Evolutionary conservation across 2,888 invertebrate genomes (phyloP).

Genomic region (Chymomyza fuscimana): DNA sequence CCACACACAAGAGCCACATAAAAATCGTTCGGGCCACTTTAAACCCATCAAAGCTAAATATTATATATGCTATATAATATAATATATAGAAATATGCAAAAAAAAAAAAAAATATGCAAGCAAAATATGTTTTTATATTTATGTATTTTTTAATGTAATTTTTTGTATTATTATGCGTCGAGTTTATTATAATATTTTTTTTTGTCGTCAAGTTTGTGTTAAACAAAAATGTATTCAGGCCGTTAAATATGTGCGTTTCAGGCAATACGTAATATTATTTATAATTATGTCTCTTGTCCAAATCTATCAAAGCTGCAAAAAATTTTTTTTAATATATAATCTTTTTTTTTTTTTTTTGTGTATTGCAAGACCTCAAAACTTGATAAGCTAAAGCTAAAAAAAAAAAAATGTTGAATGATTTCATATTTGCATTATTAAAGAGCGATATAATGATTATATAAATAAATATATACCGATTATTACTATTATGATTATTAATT

Average conservation of each 20-base stretch:
- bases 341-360: slow-evolving; percentile 21
- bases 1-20: slow-evolving; percentile 42
- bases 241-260: not conserved
- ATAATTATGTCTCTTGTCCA: slow-evolving; percentile 2
- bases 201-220: not conserved
- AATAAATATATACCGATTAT: slow-evolving; percentile 52
- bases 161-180: not conserved
- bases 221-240: not conserved
- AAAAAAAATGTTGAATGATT: slow-evolving; percentile 41
- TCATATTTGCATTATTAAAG: slow-evolving; percentile 31
- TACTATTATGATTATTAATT: slow-evolving; percentile 54
- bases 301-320: slow-evolving; percentile 10
- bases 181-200: not conserved
- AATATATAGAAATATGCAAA: slow-evolving; percentile 46
- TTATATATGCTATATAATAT: not conserved
- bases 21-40: slow-evolving; percentile 6
- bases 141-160: not conserved
- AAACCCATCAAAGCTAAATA: slow-evolving; percentile 1
- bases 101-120: slow-evolving; percentile 43
- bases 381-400: not conserved
- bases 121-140: slow-evolving; percentile 27
- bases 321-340: slow-evolving; percentile 10
- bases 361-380: slow-evolving; percentile 21
- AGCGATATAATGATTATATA: slow-evolving; percentile 34
- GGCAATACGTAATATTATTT: not conserved